phyloP scores from a whole-genome alignment of 1,140 invertebrate species.

The Pachypeltis micranthus region DNA sequence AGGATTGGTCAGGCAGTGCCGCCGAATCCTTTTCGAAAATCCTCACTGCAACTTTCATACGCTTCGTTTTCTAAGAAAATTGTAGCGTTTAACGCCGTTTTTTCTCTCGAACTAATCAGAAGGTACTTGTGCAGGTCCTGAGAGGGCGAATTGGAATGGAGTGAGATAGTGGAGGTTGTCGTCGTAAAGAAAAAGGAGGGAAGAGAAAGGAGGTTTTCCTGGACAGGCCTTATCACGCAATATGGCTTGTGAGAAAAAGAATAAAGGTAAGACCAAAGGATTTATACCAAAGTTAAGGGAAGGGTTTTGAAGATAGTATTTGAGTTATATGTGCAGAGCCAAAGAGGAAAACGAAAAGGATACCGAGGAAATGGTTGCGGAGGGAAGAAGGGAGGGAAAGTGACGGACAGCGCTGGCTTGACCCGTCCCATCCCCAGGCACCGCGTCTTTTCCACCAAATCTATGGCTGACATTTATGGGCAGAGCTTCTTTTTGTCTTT shows the following conservation, averaged over 20 bases:
- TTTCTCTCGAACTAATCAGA: constrained; percentile 9
- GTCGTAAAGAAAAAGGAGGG: constrained; percentile 12
- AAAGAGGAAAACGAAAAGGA: background rate
- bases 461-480: constrained; percentile 16
- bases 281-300: constrained; percentile 13
- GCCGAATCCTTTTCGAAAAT: too few species aligned
- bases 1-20: too few species aligned
- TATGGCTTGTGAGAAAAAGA: constrained; percentile 15
- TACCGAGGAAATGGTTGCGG: background rate
- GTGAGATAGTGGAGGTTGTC: constrained; percentile 7
- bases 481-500: constrained; percentile 15
- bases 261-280: constrained; percentile 17
- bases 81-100: too few species aligned
- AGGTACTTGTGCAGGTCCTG: background rate
- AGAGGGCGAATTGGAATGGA: too few species aligned
- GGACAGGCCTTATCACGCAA: constrained; percentile 18
- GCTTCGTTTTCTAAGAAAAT: too few species aligned
- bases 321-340: constrained; percentile 16
- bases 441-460: background rate
- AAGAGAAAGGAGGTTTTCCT: background rate
- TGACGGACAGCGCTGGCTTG: constrained; percentile 18
- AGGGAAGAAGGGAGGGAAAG: background rate
- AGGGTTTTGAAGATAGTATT: constrained; percentile 15
- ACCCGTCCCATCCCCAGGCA: background rate
- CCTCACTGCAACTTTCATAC: too few species aligned